These are phyloP conservation scores for Buceros bicornis DNA, from an alignment of 2,797 vertebrate genomes.

Conservation along the genomic window DNA sequence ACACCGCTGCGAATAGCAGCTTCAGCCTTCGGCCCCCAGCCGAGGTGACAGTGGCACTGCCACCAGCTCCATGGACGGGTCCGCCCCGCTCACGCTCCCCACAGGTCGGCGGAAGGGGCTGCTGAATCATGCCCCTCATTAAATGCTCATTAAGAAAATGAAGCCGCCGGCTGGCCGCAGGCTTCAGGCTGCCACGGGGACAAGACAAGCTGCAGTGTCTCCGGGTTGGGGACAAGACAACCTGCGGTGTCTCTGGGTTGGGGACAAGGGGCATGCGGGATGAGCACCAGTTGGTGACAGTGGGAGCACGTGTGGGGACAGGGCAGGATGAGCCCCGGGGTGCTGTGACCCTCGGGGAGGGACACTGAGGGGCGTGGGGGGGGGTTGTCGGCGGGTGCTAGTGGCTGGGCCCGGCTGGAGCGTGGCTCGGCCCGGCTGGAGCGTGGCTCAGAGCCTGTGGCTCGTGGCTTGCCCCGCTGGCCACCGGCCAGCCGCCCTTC, in stretches of 20 bases:
- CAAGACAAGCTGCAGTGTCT: too few species aligned
- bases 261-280: neutral
- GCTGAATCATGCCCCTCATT: constrained; percentile 31
- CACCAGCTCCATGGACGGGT: neutral
- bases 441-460: neutral
- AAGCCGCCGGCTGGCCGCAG: neutral
- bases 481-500: neutral
- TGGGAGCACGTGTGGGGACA: accelerated
- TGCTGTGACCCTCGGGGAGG: neutral
- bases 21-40: accelerated
- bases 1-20: neutral
- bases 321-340: accelerated
- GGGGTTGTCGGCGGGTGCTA: neutral
- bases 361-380: accelerated
- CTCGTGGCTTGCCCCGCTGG: neutral
- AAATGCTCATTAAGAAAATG: constrained; percentile 23
- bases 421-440: neutral
- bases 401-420: accelerated
- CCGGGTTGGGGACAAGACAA: accelerated
- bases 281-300: accelerated
- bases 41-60: neutral
- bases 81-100: neutral
- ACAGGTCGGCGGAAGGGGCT: neutral
- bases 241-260: accelerated
- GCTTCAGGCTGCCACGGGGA: neutral